Percentiles rank a stretch among this genome's conserved stretches.
phyloP scores from a whole-genome alignment of 2,888 invertebrate species.

The Rosalia funebris region DNA sequence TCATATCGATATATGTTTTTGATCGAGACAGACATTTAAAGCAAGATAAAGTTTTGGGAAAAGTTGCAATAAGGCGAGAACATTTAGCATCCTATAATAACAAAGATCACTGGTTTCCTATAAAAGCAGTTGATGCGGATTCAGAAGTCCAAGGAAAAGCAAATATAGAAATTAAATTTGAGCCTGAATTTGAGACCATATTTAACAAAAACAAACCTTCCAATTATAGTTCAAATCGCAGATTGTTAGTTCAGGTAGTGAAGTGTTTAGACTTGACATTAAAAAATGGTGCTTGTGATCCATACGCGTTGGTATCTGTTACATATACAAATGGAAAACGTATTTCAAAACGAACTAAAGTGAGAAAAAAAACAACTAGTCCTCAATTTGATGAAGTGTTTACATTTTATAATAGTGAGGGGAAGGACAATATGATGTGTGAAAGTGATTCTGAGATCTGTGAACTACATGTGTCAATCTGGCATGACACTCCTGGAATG shows the following conservation, averaged over 20 bases:
- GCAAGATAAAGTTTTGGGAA: conserved; percentile 84
- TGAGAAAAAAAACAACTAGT: conserved; percentile 89
- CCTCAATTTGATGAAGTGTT: conserved; percentile 91
- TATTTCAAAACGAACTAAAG: conserved; percentile 83
- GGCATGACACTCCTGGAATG: conserved; percentile 84
- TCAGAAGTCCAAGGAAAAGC: conserved; percentile 93
- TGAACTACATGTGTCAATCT: conserved; percentile 83
- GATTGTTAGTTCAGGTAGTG: conserved; percentile 74
- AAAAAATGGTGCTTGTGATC: conserved; percentile 91
- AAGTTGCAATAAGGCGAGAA: conserved; percentile 88
- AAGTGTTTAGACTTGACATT: conserved; percentile 90
- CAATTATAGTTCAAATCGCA: conserved; percentile 53
- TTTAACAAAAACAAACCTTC: conserved; percentile 64
- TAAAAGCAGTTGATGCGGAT: conserved; percentile 86
- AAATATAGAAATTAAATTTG: conserved; percentile 81
- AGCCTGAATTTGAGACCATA: conserved; percentile 63
- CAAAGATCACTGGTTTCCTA: conserved; percentile 92
- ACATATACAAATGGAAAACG: conserved; percentile 83
- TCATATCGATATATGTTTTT: conserved; percentile 88
- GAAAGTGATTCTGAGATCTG: conserved; percentile 76
- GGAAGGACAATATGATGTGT: conserved; percentile 57
- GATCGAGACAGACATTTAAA: conserved; percentile 86
- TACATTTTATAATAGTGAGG: conserved; percentile 73
- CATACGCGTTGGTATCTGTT: conserved; percentile 81
- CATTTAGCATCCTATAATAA: conserved; percentile 88